Conservation (phyloP, 53 echinoderm and acorn worm species). For the Apostichopus leukothele region DNA sequence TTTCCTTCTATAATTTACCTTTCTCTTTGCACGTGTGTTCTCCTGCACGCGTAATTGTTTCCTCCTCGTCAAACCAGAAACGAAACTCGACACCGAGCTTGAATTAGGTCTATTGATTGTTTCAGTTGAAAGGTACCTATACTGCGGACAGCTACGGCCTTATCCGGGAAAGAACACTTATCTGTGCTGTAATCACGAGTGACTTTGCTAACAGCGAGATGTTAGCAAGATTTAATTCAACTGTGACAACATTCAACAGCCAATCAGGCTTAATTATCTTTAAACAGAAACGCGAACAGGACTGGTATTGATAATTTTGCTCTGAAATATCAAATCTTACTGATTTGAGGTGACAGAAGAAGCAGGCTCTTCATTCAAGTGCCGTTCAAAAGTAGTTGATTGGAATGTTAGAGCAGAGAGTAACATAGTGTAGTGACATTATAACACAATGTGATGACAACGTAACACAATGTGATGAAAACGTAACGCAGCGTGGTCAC, state of each 20-base stretch:
- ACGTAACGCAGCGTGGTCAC: no score
- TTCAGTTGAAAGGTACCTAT: constrained; percentile 2
- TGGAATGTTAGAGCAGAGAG: no score
- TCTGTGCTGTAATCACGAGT: constrained; percentile 27
- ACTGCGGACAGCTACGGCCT: not conserved
- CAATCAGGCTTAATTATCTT: not conserved
- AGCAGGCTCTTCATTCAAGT: no score
- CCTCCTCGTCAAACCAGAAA: not conserved
- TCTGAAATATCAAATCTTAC: no score
- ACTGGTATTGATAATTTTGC: no score
- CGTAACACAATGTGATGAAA: no score
- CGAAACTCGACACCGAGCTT: constrained; percentile 11
- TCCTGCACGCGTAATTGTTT: constrained; percentile 24
- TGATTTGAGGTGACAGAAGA: no score
- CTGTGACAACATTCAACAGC: constrained; percentile 7
- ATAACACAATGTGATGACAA: no score
- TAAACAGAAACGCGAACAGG: not conserved
- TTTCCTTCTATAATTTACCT: not conserved
- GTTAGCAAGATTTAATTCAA: not conserved
- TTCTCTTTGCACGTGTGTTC: constrained; percentile 9
- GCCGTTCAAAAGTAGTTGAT: no score
- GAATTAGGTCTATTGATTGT: constrained; percentile 43
- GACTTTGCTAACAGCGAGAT: constrained; percentile 27
- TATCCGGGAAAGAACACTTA: constrained; percentile 1
- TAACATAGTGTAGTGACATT: no score